Conservation (phyloP, 2,888 invertebrate genomes). For the Eupithecia tripunctaria region DNA sequence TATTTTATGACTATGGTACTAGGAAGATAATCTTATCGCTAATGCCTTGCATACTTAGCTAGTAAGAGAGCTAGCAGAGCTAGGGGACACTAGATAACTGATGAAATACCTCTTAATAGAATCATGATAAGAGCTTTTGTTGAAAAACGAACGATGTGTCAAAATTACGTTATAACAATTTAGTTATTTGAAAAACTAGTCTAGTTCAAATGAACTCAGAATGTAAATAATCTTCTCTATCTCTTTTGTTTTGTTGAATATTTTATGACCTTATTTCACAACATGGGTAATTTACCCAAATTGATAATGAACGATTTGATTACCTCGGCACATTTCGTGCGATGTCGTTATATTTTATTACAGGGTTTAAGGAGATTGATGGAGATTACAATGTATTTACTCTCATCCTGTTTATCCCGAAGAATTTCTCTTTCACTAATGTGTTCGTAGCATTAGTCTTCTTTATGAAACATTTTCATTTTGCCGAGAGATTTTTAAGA, state of each 20-base stretch:
- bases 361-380: constrained; percentile 42
- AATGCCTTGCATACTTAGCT: background rate
- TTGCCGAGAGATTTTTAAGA: constrained; percentile 35
- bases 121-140: too few species aligned
- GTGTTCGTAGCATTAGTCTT: constrained; percentile 42
- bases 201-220: too few species aligned
- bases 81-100: too few species aligned
- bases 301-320: constrained; percentile 58
- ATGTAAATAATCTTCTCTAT: background rate
- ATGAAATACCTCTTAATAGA: too few species aligned
- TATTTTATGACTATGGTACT: too few species aligned
- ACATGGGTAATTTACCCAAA: constrained; percentile 51
- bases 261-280: constrained; percentile 56
- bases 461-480: constrained; percentile 41
- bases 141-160: background rate
- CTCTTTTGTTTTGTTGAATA: constrained; percentile 31
- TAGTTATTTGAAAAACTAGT: too few species aligned
- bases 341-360: constrained; percentile 51
- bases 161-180: background rate
- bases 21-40: background rate
- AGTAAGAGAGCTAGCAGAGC: too few species aligned
- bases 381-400: constrained; percentile 45
- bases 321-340: constrained; percentile 48
- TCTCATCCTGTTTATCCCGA: constrained; percentile 42
- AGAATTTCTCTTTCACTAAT: constrained; percentile 43